These are phyloP conservation scores for Macrotis lagotis DNA, from an alignment of 2,113 vertebrate genomes.

Conservation along the genomic window DNA sequence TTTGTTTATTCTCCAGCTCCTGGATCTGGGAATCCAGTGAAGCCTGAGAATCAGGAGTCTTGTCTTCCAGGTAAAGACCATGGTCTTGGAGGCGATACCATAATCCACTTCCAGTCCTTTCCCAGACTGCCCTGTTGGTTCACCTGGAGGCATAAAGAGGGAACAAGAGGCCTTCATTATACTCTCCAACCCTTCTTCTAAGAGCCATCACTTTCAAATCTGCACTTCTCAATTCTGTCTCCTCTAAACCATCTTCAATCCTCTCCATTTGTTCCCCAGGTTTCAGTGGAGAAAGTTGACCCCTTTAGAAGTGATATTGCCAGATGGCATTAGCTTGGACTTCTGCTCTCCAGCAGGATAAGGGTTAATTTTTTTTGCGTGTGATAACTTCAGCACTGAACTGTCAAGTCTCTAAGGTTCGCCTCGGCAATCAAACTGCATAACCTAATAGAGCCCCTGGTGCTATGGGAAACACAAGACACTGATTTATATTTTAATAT, in stretches of 20 bases:
- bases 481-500: constrained; percentile 97
- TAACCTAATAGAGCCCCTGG: constrained; percentile 81
- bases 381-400: constrained; percentile 71
- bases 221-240: background rate
- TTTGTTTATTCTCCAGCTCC: background rate
- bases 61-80: background rate
- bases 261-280: background rate
- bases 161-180: background rate
- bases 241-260: background rate
- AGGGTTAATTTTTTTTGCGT: constrained; percentile 69
- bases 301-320: background rate
- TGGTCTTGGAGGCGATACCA: background rate
- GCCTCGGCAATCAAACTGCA: constrained; percentile 79
- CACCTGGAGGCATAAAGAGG: background rate
- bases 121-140: background rate
- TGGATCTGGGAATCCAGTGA: background rate
- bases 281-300: constrained; percentile 32
- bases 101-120: background rate
- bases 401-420: constrained; percentile 77
- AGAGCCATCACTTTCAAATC: background rate
- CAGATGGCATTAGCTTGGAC: background rate
- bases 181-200: background rate
- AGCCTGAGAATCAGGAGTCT: background rate
- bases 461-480: constrained; percentile 84
- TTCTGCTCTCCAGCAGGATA: constrained; percentile 59